These are phyloP conservation scores for Misgurnus anguillicaudatus DNA, from an alignment of 2,113 vertebrate species.

Conservation along the genomic window DNA sequence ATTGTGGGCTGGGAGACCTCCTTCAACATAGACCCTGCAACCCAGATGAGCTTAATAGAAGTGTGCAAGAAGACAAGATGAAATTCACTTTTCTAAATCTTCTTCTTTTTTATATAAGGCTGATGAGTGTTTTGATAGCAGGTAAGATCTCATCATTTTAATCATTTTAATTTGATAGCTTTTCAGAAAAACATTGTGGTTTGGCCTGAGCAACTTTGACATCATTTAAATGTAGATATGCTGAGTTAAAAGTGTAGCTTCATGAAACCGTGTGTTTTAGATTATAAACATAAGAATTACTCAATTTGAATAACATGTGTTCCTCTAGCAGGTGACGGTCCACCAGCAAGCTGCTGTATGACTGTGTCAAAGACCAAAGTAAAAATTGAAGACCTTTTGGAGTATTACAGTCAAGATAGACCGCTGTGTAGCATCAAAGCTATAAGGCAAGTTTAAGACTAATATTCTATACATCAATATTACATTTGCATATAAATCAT, in stretches of 20 bases:
- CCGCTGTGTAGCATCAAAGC: neutral
- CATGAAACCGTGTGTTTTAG: neutral
- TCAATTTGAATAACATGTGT: neutral
- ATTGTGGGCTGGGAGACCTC: constrained; percentile 50
- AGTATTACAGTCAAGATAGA: neutral
- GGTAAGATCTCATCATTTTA: constrained; percentile 14
- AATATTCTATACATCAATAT: neutral
- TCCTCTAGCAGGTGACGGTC: neutral
- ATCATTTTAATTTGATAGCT: neutral
- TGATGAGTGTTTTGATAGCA: neutral
- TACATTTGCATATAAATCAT: neutral
- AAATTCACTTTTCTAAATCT: neutral
- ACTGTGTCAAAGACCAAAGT: neutral
- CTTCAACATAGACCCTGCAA: constrained; percentile 1
- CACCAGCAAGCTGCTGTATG: neutral
- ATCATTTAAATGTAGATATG: neutral
- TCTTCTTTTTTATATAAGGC: neutral
- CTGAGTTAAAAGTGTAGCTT: neutral
- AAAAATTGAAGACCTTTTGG: neutral
- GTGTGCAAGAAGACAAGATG: constrained; percentile 26
- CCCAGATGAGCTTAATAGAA: neutral
- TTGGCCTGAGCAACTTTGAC: neutral
- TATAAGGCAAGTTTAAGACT: neutral
- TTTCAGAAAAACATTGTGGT: neutral
- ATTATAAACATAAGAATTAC: no score